Percentiles rank a stretch among this genome's conserved stretches.
phyloP scores from a whole-genome alignment of 2,797 vertebrate genomes.

The Spinus olivaceus region DNA sequence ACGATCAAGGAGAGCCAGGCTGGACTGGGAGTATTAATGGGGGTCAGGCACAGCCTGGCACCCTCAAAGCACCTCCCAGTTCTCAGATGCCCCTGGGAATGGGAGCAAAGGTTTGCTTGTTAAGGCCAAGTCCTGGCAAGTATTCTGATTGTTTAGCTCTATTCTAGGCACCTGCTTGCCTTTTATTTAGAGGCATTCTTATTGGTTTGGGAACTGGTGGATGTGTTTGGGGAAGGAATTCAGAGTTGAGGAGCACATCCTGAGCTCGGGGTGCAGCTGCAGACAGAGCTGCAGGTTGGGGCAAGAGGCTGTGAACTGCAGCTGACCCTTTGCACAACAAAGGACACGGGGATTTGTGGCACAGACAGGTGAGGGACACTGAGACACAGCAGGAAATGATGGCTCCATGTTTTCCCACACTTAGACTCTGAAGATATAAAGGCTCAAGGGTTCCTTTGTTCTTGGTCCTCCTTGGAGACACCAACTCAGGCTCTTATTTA shows the following conservation, averaged over 20 bases:
- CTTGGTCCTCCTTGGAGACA: accelerated
- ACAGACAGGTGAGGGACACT: neutral
- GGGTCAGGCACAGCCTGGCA: neutral
- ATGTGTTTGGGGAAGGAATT: too few relatives aligned
- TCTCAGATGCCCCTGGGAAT: too few relatives aligned
- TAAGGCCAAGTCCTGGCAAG: accelerated
- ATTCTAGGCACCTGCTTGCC: neutral
- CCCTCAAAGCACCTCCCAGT: accelerated
- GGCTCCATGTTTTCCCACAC: accelerated
- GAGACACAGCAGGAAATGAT: neutral
- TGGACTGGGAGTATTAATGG: neutral
- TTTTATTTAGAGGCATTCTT: neutral
- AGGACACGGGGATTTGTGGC: neutral
- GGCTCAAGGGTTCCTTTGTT: neutral
- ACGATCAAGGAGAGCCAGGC: accelerated
- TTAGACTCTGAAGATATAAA: neutral
- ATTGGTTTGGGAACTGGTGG: neutral
- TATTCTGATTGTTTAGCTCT: neutral
- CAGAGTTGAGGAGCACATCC: too few relatives aligned
- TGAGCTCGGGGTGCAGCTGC: neutral
- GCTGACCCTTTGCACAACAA: neutral
- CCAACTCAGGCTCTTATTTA: neutral
- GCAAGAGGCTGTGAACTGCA: neutral
- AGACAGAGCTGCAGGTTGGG: neutral
- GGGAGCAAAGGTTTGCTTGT: accelerated